Conservation (phyloP, 92 coral and sea anemone species). For the Pocillopora meandrina region DNA sequence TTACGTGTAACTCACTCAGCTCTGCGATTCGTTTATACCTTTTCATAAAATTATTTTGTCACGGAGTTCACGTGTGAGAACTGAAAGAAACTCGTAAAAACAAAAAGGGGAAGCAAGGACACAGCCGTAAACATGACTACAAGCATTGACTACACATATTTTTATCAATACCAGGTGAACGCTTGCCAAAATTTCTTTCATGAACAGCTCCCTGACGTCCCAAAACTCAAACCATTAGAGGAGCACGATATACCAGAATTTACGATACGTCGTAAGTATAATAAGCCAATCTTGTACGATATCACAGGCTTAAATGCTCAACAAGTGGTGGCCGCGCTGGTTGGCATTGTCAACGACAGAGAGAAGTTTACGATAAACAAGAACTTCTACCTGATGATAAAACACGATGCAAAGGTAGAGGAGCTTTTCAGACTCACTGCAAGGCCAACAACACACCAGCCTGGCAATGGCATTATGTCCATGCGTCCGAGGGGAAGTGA, state of each 20-base stretch:
- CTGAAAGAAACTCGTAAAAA: too few species aligned
- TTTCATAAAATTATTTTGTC: too few species aligned
- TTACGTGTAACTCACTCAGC: too few species aligned
- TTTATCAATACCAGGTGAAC: neutral
- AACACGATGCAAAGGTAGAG: neutral
- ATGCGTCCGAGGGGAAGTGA: neutral
- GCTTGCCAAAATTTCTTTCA: neutral
- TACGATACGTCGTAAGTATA: neutral
- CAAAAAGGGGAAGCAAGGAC: too few species aligned
- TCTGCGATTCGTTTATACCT: too few species aligned
- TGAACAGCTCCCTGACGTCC: neutral
- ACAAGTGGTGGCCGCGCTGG: neutral
- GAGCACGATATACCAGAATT: neutral
- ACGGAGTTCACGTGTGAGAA: too few species aligned
- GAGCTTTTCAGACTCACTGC: neutral
- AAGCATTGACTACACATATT: neutral
- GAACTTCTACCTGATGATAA: neutral
- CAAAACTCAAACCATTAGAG: neutral
- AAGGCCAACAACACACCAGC: conserved; percentile 6
- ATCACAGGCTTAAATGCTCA: conserved; percentile 16
- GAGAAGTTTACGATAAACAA: neutral
- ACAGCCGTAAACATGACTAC: neutral
- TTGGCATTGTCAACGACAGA: conserved; percentile 2
- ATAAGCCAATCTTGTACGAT: neutral
- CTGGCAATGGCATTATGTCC: conserved; percentile 3